Evolutionary conservation across 2,888 invertebrate genomes (phyloP), one percentile per base, ranked within the genome.

Genomic region (Pedicia rivosa): DNA sequence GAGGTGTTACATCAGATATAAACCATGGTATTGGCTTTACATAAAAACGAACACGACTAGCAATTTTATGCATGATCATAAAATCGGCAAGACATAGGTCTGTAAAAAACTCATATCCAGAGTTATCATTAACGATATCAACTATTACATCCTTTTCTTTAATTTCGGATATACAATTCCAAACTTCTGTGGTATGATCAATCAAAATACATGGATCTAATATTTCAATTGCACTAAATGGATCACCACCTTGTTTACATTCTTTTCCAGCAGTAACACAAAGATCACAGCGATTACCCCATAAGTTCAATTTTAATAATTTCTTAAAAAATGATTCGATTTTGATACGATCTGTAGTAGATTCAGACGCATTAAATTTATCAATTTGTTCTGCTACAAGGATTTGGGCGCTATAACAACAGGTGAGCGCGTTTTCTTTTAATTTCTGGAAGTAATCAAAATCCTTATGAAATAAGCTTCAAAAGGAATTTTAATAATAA

Each of bases 281-380:
- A 35, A 98, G 59, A 62, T 98, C 98, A 54, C 84, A 86, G 53
- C 84, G 81, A 62, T 98, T 98, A 1, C 92, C 84, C 97, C 97
- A 98, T 9, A 98, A 65, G 51, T 79, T 76, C 10, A 80, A 16
- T 26, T 35, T 35, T 5, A 38, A n/a, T 29, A 38, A 20, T 26
- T 35, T 38, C 13, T 14, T 10, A 25, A 38, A 35, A 30, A 31
- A 35, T n/a, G n/a, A n/a, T n/a, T n/a, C n/a, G n/a, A n/a, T n/a
- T n/a, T n/a, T n/a, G n/a, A n/a, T n/a, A n/a, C n/a, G n/a, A n/a
- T n/a, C n/a, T n/a, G n/a, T n/a, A n/a, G n/a, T n/a, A n/a, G n/a
- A n/a, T n/a, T n/a, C n/a, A n/a, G n/a, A n/a, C n/a, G n/a, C n/a
- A n/a, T n/a, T n/a, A n/a, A n/a, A n/a, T 6, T 22, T n/a, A 8